Evolutionary conservation across 2,113 vertebrate genomes (phyloP), one percentile per base, ranked within the genome.

Genomic region (Rhynchopsitta pachyrhyncha): DNA sequence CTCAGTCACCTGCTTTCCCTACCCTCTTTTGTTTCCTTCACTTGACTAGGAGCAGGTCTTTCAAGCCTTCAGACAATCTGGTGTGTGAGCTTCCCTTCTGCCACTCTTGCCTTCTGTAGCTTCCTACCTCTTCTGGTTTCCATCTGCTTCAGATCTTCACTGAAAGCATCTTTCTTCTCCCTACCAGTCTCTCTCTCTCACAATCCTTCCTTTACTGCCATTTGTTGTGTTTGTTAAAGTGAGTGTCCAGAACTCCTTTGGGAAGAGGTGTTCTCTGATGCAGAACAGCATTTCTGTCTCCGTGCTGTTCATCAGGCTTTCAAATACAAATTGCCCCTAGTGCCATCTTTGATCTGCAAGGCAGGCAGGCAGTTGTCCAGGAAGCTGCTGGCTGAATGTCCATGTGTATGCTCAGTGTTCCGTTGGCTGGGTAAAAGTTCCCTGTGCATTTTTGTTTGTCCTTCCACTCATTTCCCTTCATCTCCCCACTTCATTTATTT

Each of bases 401-500:
- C 42, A 15, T 2, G 0, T 39, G 14, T 49, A 4, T 17, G 17
- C 83, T 89, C 47, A 18, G 25, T 47, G 76, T 52, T 95, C 31
- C 0, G 76, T 94, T 97, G 97, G 22, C 97, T 81, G 28, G 97
- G 97, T 97, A 97, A 97, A 96, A 98, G 97, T 97, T 97, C 95
- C 95, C 77, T 95, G 74, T 97, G 93, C 70, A 17, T 93, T 97
- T 94, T 96, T 84, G 63, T 95, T 96, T 97, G 90, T 96, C 87
- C 88, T 93, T 97, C 94, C 97, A 97, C 96, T 97, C 98, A 98
- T 98, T 96, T 96, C 97, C 98, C 96, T 97, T 97, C 97, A 97
- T 97, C 92, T 97, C 90, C 97, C 97, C 96, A 75, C 96, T 96
- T 98, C 98, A 98, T 98, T 99, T 98, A 98, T 99, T 98, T 98